These are phyloP conservation scores for Octopus sinensis DNA, from an alignment of 1,140 invertebrate species.

Conservation along the genomic window DNA sequence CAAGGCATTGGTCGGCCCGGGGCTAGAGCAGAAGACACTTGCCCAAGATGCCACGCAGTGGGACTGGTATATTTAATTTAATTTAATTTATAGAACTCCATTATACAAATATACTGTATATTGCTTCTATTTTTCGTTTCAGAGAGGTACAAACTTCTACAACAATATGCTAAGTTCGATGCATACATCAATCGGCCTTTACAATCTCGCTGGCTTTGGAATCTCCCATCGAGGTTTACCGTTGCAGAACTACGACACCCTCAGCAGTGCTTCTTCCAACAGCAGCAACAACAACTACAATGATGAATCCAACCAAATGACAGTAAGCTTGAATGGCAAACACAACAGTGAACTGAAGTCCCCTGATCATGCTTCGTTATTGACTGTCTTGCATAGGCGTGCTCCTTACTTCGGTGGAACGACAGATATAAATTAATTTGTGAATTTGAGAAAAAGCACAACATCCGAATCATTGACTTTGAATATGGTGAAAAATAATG, in stretches of 20 bases:
- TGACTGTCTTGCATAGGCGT: background rate
- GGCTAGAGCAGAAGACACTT: no score
- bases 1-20: no score
- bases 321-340: background rate
- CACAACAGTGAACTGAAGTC: background rate
- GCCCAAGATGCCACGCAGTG: no score
- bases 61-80: no score
- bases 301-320: background rate
- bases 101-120: background rate
- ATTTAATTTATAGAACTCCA: no score
- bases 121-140: background rate
- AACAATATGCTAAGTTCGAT: slow-evolving; percentile 4
- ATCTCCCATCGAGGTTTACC: background rate
- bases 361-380: background rate
- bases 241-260: background rate
- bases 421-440: background rate
- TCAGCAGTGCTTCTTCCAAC: background rate
- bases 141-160: background rate
- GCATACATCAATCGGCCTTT: background rate
- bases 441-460: background rate
- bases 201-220: background rate
- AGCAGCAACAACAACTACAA: background rate
- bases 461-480: no score
- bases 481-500: no score
- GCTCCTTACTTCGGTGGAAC: background rate